Evolutionary conservation across 2,888 invertebrate genomes (phyloP).

Genomic region (Punctoribates punctum): DNA sequence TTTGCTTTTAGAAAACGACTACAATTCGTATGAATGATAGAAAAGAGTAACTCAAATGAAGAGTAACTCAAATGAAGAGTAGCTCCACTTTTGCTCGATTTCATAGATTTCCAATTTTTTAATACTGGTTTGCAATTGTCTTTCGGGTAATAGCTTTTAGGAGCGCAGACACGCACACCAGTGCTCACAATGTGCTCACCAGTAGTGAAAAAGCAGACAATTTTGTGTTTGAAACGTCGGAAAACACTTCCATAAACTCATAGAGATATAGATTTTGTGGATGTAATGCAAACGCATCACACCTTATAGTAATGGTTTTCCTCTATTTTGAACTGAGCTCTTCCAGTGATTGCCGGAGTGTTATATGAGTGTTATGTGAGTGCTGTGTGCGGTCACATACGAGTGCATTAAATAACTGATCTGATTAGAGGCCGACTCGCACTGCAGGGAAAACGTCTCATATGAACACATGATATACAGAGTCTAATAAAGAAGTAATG

Average conservation of each 20-base stretch:
- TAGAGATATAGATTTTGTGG: neutral
- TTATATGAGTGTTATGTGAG: too few species aligned
- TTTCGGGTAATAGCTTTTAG: constrained; percentile 8
- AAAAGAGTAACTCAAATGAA: neutral
- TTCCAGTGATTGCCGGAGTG: constrained; percentile 25
- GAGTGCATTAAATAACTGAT: constrained; percentile 16
- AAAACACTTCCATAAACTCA: neutral
- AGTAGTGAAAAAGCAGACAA: neutral
- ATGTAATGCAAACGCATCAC: constrained; percentile 11
- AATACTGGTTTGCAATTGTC: neutral
- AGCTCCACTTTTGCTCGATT: neutral
- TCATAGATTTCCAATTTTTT: neutral
- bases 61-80: neutral
- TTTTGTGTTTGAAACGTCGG: neutral
- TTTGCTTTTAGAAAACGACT: neutral
- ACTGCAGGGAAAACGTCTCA: constrained; percentile 20
- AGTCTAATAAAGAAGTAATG: constrained; percentile 23
- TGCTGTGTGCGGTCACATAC: constrained; percentile 15
- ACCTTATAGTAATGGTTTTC: constrained; percentile 22
- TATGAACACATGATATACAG: constrained; percentile 25
- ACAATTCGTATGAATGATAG: neutral
- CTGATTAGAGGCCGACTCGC: constrained; percentile 15
- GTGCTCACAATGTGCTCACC: too few species aligned
- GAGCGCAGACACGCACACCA: neutral
- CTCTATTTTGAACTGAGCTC: neutral